Conservation (phyloP, 2,888 invertebrate species). For the Nemotelus pantherinus region DNA sequence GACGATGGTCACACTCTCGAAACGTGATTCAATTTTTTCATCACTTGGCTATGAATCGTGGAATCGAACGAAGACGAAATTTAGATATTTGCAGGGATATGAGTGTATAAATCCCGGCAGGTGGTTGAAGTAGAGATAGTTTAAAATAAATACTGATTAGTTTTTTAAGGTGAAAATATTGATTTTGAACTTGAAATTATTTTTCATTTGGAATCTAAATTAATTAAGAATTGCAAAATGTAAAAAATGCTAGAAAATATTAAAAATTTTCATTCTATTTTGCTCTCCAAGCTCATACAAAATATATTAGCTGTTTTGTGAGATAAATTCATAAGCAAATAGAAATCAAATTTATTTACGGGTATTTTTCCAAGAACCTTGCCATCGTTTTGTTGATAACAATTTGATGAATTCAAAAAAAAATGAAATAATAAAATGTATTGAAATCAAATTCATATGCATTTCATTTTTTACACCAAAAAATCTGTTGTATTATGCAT, state of each 20-base stretch:
- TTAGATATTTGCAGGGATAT: not conserved
- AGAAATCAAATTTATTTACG: too few species aligned
- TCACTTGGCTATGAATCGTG: not conserved
- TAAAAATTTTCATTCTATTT: not conserved
- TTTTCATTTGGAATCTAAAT: not conserved
- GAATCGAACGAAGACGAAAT: not conserved
- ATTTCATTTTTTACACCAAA: too few species aligned
- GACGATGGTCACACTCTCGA: not conserved
- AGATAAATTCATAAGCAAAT: too few species aligned
- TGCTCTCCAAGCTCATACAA: not conserved
- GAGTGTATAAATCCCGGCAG: not conserved
- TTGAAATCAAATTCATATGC: too few species aligned
- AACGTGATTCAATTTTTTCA: constrained; percentile 35
- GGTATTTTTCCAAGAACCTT: too few species aligned
- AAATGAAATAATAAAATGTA: too few species aligned
- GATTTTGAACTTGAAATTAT: not conserved
- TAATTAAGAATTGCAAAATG: not conserved
- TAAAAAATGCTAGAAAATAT: not conserved
- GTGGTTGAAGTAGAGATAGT: not conserved
- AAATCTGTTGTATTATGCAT: too few species aligned
- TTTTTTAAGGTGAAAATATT: not conserved
- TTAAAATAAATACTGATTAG: not conserved
- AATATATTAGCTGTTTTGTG: not conserved
- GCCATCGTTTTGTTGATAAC: too few species aligned
- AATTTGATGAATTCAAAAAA: too few species aligned